phyloP scores from a whole-genome alignment of 2,888 invertebrate species.

The Lamellibrachia satsuma region DNA sequence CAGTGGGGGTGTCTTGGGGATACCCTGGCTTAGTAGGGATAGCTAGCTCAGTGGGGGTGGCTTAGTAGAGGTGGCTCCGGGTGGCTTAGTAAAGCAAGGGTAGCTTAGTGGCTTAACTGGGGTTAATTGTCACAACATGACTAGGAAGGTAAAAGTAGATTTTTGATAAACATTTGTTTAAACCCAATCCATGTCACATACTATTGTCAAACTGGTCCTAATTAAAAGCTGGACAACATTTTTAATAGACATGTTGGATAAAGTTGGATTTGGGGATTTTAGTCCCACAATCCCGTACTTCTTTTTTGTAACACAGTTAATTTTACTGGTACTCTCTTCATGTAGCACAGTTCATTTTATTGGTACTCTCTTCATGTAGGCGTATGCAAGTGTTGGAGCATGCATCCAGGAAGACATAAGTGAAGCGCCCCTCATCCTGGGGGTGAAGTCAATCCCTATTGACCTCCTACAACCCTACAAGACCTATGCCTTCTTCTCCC shows the following conservation, averaged over 20 bases:
- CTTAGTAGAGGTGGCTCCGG: neutral
- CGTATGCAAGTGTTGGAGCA: conserved; percentile 90
- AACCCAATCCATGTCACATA: too few species aligned
- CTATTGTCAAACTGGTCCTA: too few species aligned
- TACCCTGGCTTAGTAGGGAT: too few species aligned
- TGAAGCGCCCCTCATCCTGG: conserved; percentile 94
- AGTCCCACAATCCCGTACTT: neutral
- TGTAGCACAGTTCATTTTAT: too few species aligned
- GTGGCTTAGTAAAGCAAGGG: neutral
- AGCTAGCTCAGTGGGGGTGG: neutral
- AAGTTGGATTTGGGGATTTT: too few species aligned
- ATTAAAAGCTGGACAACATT: too few species aligned
- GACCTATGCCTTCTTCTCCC: conserved; percentile 98
- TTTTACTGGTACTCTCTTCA: too few species aligned
- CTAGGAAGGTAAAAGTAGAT: too few species aligned
- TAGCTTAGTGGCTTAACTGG: neutral
- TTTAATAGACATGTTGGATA: too few species aligned
- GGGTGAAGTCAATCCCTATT: conserved; percentile 91
- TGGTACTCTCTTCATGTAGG: conserved; percentile 32
- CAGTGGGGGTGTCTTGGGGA: neutral
- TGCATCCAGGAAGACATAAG: conserved; percentile 94
- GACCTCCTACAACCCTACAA: conserved; percentile 88
- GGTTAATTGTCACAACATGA: neutral
- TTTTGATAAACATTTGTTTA: too few species aligned
- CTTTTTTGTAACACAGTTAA: neutral